Conservation (phyloP, 64 coral and sea anemone species). For the Exaiptasia diaphana region DNA sequence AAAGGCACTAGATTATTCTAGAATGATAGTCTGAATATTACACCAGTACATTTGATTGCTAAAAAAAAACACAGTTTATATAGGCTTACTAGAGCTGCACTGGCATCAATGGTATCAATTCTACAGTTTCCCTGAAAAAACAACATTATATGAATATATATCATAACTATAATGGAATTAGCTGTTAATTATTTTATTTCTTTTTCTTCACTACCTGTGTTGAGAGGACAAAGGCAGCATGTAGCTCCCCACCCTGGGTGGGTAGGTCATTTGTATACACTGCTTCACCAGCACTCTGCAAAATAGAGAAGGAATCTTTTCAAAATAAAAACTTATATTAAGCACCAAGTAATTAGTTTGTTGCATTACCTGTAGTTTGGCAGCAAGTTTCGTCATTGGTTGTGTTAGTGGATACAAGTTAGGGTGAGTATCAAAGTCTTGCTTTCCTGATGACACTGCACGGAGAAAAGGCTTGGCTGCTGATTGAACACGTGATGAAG, state of each 20-base stretch:
- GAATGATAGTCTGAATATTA: too few species aligned
- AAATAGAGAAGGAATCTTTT: neutral
- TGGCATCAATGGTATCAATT: constrained; percentile 47
- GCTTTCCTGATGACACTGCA: constrained; percentile 69
- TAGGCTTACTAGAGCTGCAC: constrained; percentile 39
- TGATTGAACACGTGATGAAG: constrained; percentile 58
- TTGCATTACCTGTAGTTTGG: constrained; percentile 73
- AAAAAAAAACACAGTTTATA: too few species aligned
- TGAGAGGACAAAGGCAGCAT: constrained; percentile 63
- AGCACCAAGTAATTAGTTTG: too few species aligned
- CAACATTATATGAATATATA: too few species aligned
- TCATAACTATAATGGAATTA: too few species aligned
- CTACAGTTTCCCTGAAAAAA: constrained; percentile 67
- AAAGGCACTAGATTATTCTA: too few species aligned
- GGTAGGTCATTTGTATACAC: constrained; percentile 72
- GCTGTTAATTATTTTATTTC: too few species aligned
- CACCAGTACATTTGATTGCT: too few species aligned
- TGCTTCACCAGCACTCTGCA: constrained; percentile 75
- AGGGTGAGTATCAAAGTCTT: constrained; percentile 54
- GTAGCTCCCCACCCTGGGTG: constrained; percentile 64
- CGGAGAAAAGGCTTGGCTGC: constrained; percentile 62
- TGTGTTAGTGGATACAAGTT: constrained; percentile 76
- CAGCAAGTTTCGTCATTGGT: constrained; percentile 88
- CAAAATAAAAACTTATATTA: too few species aligned
- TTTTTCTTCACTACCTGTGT: constrained; percentile 47